Evolutionary conservation across 2,888 invertebrate genomes (phyloP).

Genomic region (Napeogenes sylphis): DNA sequence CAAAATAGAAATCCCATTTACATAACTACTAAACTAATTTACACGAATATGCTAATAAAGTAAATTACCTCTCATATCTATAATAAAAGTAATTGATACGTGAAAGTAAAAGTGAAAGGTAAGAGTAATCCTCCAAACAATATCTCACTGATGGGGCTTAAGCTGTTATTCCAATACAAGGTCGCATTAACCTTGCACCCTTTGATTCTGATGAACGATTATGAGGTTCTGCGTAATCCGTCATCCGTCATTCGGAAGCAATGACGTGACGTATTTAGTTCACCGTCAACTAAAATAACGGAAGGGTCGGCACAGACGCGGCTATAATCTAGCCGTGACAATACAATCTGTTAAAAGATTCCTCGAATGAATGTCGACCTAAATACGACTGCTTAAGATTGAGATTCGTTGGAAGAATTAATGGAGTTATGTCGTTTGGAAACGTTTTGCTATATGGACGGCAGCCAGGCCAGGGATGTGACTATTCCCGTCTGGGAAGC

Average conservation of each 20-base stretch:
- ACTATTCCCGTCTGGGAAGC: conserved; percentile 75
- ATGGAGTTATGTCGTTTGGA: conserved; percentile 51
- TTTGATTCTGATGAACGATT: conserved; percentile 41
- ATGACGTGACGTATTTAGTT: conserved; percentile 69
- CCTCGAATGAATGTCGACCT: conserved; percentile 46
- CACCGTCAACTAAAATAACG: conserved; percentile 71
- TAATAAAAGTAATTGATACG: conserved; percentile 14
- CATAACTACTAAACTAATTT: conserved; percentile 1
- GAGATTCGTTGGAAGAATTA: conserved; percentile 47
- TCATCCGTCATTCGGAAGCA: conserved; percentile 70
- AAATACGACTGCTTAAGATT: conserved; percentile 51
- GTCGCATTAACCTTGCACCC: conserved; percentile 48
- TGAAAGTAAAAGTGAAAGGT: conserved; percentile 21
- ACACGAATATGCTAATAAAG: conserved; percentile 4
- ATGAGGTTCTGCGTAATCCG: conserved; percentile 51
- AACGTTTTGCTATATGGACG: conserved; percentile 57
- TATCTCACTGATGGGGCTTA: conserved; percentile 7
- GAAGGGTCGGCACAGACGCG: conserved; percentile 68
- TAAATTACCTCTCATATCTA: conserved; percentile 4
- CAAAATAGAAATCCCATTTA: neutral
- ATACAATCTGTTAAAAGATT: conserved; percentile 39
- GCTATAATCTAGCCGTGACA: conserved; percentile 47
- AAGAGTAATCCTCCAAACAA: neutral
- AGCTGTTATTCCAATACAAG: conserved; percentile 34
- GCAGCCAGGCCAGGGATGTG: conserved; percentile 74